Evolutionary conservation across 2,888 invertebrate genomes (phyloP), one percentile per base, ranked within the genome.

Genomic region (Leptinotarsa tumamoca): DNA sequence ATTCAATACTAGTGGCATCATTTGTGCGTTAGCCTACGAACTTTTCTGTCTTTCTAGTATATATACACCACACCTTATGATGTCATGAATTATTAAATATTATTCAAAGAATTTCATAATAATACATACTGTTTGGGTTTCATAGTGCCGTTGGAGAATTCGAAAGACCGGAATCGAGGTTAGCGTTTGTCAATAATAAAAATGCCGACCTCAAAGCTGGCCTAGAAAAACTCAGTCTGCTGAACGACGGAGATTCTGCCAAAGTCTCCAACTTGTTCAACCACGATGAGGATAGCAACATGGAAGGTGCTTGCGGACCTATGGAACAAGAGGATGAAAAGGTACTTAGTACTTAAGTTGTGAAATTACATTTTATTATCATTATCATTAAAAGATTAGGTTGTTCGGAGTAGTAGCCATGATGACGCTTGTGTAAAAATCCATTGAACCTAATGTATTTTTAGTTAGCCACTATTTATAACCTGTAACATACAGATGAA

Each of bases 141-240:
- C 80, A 23, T 67, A 83, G 82, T 14, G 72, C 75, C 15, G 79
- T 76, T 58, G 83, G 83, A 69, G 86, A 84, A 50, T 85, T 85
- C 52, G 87, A 87, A 70, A 79, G 88, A 69, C 88, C 88, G 4
- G 85, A 86, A 76, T 88, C 88, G 10, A 80, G 88, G 76, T 78
- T 89, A 27, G 86, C 87, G 1, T 88, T 88, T 78, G 85, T 84
- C 49, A 84, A 82, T 67, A 87, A 86, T 78, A 85, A 84, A 70
- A 87, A 84, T 75, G 83, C 82, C 33, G 87, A 88, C 80, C 80
- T 88, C 74, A 88, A 88, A 78, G 86, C 82, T 13, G 87, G 86
- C 77, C 81, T 89, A 74, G 87, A 85, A 72, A 88, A 88, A 82
- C 82, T 89, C 68, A 87, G 86, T 76, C 80, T 88, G 71, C 75